Percentiles rank a stretch among this genome's conserved stretches.
Evolutionary conservation across 2,113 vertebrate species (phyloP).

Genomic region (Neofelis nebulosa): DNA sequence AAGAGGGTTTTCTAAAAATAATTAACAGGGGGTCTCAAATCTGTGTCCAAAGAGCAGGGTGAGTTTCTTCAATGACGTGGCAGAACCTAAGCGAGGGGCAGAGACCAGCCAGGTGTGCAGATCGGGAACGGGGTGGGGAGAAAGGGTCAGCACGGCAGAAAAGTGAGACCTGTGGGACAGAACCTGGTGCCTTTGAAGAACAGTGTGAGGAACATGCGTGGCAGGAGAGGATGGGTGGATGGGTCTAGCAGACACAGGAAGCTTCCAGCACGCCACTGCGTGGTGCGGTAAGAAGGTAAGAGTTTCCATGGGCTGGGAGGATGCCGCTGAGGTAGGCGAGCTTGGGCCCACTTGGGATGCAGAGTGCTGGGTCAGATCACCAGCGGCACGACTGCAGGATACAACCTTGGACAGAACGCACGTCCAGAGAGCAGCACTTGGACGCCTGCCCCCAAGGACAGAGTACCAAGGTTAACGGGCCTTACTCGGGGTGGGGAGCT

Average conservation of each 20-base stretch:
- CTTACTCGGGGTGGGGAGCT: background rate
- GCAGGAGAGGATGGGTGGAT: background rate
- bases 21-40: background rate
- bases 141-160: background rate
- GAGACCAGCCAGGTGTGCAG: background rate
- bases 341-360: background rate
- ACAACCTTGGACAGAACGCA: background rate
- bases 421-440: background rate
- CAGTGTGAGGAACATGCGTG: fast-evolving
- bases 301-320: background rate
- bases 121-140: too few species aligned
- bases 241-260: background rate
- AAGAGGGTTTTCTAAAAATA: conserved; percentile 37
- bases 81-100: background rate
- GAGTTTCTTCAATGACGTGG: background rate
- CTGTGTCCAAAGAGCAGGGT: background rate
- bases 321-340: fast-evolving
- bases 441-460: background rate
- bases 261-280: background rate
- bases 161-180: background rate
- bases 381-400: background rate
- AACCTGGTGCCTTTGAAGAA: background rate
- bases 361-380: background rate
- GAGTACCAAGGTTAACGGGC: too few species aligned
- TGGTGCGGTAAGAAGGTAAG: background rate